Conservation (phyloP, 92 coral and sea anemone species). For the Phymanthus crucifer region DNA sequence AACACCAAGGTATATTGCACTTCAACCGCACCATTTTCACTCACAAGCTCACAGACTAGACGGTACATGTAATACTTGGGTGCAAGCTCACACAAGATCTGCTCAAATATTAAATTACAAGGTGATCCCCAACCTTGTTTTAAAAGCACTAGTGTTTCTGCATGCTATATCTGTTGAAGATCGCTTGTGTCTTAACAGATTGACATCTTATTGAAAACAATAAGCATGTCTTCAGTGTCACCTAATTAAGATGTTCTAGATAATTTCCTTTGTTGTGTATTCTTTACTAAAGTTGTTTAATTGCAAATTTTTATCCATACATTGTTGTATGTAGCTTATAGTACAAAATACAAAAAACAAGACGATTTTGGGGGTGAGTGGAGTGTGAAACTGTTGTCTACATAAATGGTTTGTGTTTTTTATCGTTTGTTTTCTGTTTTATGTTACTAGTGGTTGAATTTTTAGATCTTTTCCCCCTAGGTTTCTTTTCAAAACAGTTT, state of each 20-base stretch:
- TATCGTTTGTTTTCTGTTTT: background rate
- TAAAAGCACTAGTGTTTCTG: background rate
- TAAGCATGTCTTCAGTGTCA: background rate
- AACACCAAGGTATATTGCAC: conserved; percentile 1
- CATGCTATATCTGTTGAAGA: background rate
- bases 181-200: background rate
- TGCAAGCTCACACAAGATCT: background rate
- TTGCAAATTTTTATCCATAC: background rate
- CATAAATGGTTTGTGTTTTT: background rate
- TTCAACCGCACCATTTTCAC: background rate
- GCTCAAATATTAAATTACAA: background rate
- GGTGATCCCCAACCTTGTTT: background rate
- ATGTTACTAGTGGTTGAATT: background rate
- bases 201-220: background rate
- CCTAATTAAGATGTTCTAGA: background rate
- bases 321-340: background rate
- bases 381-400: background rate
- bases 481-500: background rate
- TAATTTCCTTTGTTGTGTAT: background rate
- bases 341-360: conserved; percentile 13
- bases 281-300: conserved; percentile 6
- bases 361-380: conserved; percentile 3
- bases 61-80: background rate
- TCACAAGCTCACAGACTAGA: background rate
- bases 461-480: background rate